Conservation (phyloP, 2,797 vertebrate species). For the Apogon talboti region DNA sequence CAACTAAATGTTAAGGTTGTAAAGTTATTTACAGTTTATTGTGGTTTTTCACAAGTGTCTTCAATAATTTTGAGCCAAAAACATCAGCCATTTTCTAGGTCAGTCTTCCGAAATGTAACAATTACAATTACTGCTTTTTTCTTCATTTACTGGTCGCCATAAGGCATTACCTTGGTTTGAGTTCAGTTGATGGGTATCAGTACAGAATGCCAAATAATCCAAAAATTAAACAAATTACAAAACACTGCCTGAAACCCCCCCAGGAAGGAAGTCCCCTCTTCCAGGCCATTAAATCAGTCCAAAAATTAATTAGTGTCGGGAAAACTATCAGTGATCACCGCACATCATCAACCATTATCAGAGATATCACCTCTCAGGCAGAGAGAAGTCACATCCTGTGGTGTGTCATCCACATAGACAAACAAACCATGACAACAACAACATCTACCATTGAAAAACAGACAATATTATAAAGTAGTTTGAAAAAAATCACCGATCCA, state of each 20-base stretch:
- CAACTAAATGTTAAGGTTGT: too few species aligned
- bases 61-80: too few species aligned
- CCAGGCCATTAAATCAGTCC: conserved; percentile 19
- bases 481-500: too few species aligned
- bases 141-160: too few species aligned
- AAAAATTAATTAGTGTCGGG: conserved; percentile 38
- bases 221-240: not conserved
- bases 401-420: conserved; percentile 9
- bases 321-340: conserved; percentile 10
- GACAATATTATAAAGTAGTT: too few species aligned
- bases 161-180: not conserved
- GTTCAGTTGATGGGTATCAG: not conserved
- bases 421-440: not conserved
- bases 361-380: not conserved
- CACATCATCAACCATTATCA: conserved; percentile 30
- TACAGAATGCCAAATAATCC: not conserved
- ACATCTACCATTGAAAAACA: too few species aligned
- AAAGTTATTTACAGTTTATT: too few species aligned
- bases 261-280: conserved; percentile 13
- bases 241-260: not conserved
- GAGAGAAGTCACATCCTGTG: conserved; percentile 12
- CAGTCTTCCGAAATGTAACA: too few species aligned
- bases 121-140: too few species aligned
- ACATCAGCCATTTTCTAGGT: too few species aligned
- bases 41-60: too few species aligned